Conservation (phyloP, 2,888 invertebrate genomes). For the Sialis lutaria region DNA sequence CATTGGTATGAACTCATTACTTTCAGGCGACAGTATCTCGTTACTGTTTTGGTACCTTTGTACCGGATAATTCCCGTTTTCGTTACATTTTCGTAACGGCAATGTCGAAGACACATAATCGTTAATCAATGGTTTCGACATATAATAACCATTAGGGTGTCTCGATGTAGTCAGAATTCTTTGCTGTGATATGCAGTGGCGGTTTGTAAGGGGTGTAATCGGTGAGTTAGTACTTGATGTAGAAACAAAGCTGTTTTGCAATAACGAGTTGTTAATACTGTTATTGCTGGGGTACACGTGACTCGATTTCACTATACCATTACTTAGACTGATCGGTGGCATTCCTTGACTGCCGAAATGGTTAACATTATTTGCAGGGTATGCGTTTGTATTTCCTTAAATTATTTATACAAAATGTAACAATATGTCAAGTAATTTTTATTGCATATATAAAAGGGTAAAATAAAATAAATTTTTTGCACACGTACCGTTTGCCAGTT, state of each 20-base stretch:
- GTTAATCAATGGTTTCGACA: constrained; percentile 2
- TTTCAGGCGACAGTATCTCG: neutral
- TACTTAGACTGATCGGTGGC: no score
- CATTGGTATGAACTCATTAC: neutral
- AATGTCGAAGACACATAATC: constrained; percentile 2
- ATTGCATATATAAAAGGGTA: neutral
- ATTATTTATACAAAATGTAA: neutral
- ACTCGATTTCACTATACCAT: neutral
- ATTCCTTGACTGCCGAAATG: neutral
- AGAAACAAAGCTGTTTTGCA: neutral
- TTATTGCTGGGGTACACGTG: constrained; percentile 3
- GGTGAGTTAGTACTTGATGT: neutral
- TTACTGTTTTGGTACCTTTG: no score
- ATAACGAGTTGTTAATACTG: neutral
- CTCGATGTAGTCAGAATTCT: neutral
- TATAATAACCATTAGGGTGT: neutral
- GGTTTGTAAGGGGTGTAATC: neutral
- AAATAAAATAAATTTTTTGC: constrained; percentile 8
- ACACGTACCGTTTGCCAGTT: constrained; percentile 26
- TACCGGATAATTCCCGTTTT: neutral
- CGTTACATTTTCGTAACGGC: neutral
- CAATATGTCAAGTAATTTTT: neutral
- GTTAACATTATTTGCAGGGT: neutral
- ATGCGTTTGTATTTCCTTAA: neutral
- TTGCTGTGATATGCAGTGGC: constrained; percentile 4